Base-by-base conservation (phyloP, 2,113 vertebrate genomes). In the Mesembrinibis cayennensis region DNA sequence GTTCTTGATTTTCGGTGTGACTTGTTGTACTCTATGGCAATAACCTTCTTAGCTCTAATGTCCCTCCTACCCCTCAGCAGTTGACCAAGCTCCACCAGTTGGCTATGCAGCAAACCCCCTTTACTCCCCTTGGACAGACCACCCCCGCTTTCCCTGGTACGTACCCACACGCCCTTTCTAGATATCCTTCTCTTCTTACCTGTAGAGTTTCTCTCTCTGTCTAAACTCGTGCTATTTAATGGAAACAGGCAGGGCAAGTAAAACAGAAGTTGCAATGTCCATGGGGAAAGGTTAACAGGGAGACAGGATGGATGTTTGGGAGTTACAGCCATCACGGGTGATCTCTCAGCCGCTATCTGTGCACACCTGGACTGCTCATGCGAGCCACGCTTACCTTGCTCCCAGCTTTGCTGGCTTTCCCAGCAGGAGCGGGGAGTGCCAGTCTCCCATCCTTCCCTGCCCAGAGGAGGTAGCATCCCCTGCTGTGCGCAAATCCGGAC, bases 41-140 rank as follows among this genome's bases (percentile, higher is more conserved):
- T 99, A 99, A 99, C 99, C 99, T 98, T 99, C 99, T 99, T 99
- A 99, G 99, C 98, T 99, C 98, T 99, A 98, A 97, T 99, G 99
- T 99, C 99, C 99, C 99, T 99, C 99, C 99, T 98, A 98, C 98
- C 99, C 99, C 99, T 99, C 99, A 99, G 99, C 99, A 99, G 99
- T 99, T 99, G 99, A 99, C 99, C 99, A 99, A 99, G 99, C 99
- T 99, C 98, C 99, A 99, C 99, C 99, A 99, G 99, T 98, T 99
- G 99, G 99, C 99, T 99, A 99, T 99, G 99, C 99, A 99, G 99
- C 99, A 99, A 99, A 99, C 99, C 99, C 99, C 99, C 97, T 99
- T 99, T 99, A 99, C 99, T 99, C 99, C 99, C 98, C 99, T 99
- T 93, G 99, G 99, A 99, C 99, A 99, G 99, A 99, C 99, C 99